phyloP scores from a whole-genome alignment of 1,140 invertebrate species.

The Augochlora pura region DNA sequence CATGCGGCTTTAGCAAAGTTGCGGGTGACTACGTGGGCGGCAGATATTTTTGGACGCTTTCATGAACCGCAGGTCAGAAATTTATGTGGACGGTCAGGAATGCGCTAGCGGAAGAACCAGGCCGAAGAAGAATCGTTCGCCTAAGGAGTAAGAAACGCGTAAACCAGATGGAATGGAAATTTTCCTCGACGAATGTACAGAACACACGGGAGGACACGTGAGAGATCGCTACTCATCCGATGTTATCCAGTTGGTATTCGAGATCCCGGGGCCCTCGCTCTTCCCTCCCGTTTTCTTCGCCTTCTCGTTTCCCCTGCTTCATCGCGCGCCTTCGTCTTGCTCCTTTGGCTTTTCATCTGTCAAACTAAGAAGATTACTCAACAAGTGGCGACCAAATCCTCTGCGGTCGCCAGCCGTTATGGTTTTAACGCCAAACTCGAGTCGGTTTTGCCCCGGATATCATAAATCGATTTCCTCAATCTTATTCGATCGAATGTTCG shows the following conservation, averaged over 20 bases:
- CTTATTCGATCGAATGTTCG: no score
- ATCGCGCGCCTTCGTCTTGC: constrained; percentile 23
- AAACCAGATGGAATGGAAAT: constrained; percentile 35
- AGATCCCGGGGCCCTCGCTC: background rate
- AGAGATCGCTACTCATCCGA: constrained; percentile 29
- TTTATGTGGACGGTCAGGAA: constrained; percentile 67
- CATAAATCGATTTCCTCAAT: background rate
- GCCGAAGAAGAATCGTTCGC: constrained; percentile 32
- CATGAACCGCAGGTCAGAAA: constrained; percentile 69
- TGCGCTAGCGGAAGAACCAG: constrained; percentile 48
- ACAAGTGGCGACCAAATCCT: constrained; percentile 78
- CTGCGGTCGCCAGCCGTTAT: constrained; percentile 66
- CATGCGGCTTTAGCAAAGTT: constrained; percentile 56
- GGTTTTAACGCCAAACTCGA: constrained; percentile 68
- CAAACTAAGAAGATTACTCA: constrained; percentile 80
- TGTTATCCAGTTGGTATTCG: constrained; percentile 21
- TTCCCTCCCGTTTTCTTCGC: constrained; percentile 40
- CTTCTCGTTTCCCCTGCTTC: constrained; percentile 41
- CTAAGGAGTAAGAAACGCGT: constrained; percentile 26
- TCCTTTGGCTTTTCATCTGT: constrained; percentile 61
- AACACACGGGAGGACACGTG: background rate
- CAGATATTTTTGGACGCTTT: constrained; percentile 71
- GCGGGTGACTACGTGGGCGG: constrained; percentile 60
- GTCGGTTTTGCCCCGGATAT: background rate
- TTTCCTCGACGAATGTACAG: constrained; percentile 6